These are phyloP conservation scores for Tridacna gigas DNA, from an alignment of 2,888 invertebrate species.

Conservation along the genomic window DNA sequence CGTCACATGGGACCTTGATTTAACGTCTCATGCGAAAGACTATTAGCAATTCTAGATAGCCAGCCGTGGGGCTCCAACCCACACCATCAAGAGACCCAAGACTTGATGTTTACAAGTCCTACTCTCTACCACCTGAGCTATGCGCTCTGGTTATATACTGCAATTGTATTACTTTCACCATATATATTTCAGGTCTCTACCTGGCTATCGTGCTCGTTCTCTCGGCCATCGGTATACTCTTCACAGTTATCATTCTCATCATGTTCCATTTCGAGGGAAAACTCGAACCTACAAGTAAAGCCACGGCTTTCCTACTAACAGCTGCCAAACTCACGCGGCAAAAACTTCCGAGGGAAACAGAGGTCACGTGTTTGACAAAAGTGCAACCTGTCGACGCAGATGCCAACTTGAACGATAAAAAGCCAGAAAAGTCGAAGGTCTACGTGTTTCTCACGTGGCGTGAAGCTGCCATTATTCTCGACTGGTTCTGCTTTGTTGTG, in stretches of 20 bases:
- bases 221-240: conserved; percentile 35
- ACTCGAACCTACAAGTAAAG: conserved; percentile 9
- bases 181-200: conserved; percentile 43
- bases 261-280: conserved; percentile 37
- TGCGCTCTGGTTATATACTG: neutral
- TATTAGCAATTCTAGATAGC: too few species aligned
- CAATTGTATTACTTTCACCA: neutral
- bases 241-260: conserved; percentile 42
- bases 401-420: neutral
- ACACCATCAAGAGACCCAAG: too few species aligned
- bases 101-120: too few species aligned
- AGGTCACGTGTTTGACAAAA: neutral
- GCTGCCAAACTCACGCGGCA: conserved; percentile 24
- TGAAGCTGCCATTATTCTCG: conserved; percentile 39
- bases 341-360: neutral
- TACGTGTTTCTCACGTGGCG: conserved; percentile 40
- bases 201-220: conserved; percentile 42
- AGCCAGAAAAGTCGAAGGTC: neutral
- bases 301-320: neutral
- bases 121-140: too few species aligned
- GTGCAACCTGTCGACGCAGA: conserved; percentile 14
- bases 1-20: too few species aligned
- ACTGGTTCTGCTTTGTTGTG: conserved; percentile 45
- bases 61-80: too few species aligned
- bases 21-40: too few species aligned